Base-by-base conservation (phyloP, 1,140 invertebrate genomes). In the Chironomus striatipennis region DNA sequence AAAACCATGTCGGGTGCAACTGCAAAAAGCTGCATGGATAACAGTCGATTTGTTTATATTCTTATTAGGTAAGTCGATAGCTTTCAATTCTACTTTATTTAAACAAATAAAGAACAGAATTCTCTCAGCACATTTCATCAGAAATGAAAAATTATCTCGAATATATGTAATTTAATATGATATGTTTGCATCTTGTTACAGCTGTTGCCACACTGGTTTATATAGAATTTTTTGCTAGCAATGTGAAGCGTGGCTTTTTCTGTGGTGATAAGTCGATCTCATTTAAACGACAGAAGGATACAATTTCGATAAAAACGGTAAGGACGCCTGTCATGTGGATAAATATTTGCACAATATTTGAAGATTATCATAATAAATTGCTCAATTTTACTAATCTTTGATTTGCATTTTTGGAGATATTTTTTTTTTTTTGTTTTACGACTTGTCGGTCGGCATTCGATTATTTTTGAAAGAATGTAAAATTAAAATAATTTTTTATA, bases 211-310 rank as follows among this genome's bases (percentile, higher is more conserved):
- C 17, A 20, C 65, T 70, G 6, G 18, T 70, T 21, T 70, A 70
- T 21, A 70, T 70, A 18, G 65, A 70, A 70, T 70, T 70, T 17
- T 70, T 70, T 70, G 65, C 65, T 20, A 9, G 8, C n/a, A 70
- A 70, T 70, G 65, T 70, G 8, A 70, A 70, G 18, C 65, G 65
- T 18, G 65, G 65, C 9, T 70, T 70, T 70, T 70, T 70, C 65
- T 70, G 65, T 18, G 65, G 65, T 21, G 65, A 70, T 21, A 18
- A 70, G 18, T 20, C 17, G 17, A 70, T 70, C 20, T 70, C 65
- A 12, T 70, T 70, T 18, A 20, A 70, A 9, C n/a, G 18, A 18
- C 65, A 70, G 18, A 18, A 70, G 18, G 65, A 70, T 70, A 70
- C 65, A 12, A 70, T 70, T 70, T 18, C 65, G 20, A 70, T 70